Evolutionary conservation across 2,113 vertebrate species (phyloP).

Genomic region (Oncorhynchus mykiss): DNA sequence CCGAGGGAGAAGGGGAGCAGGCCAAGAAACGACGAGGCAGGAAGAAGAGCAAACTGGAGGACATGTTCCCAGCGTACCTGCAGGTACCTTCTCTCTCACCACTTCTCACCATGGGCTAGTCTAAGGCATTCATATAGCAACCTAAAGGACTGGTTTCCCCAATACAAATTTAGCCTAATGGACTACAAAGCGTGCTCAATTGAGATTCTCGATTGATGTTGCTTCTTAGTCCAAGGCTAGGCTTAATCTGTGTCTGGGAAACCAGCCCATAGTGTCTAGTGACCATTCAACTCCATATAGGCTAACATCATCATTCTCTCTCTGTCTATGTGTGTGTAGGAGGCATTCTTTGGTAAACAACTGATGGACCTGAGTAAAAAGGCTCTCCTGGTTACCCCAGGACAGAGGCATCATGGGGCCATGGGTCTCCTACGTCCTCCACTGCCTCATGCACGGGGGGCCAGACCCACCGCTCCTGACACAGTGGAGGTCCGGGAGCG

Average conservation of each 20-base stretch:
- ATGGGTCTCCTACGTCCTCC: slow-evolving; percentile 47
- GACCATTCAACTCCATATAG: not conserved
- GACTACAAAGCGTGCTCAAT: too few species aligned
- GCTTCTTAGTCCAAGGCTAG: too few species aligned
- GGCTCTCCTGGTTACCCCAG: slow-evolving; percentile 80
- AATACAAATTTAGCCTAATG: too few species aligned
- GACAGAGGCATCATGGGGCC: slow-evolving; percentile 55
- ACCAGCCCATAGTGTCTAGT: too few species aligned
- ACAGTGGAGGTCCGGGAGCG: slow-evolving; percentile 61
- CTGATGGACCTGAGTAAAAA: slow-evolving; percentile 92
- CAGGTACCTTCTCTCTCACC: slow-evolving; percentile 73
- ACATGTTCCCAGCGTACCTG: slow-evolving; percentile 96
- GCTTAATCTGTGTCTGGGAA: too few species aligned
- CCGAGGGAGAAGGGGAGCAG: slow-evolving; percentile 83
- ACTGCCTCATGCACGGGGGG: slow-evolving; percentile 52
- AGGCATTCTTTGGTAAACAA: slow-evolving; percentile 96
- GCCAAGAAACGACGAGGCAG: slow-evolving; percentile 92
- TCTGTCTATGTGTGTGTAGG: slow-evolving; percentile 67
- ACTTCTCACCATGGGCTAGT: not conserved
- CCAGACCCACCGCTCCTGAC: slow-evolving; percentile 51
- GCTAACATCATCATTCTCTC: slow-evolving; percentile 12
- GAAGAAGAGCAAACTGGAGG: slow-evolving; percentile 96
- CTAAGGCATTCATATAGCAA: not conserved
- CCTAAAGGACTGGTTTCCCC: too few species aligned
- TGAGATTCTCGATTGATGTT: too few species aligned